A percentile compares a stretch with the other conserved stretches of the same genome.
Evolutionary conservation across 1,140 invertebrate genomes (phyloP).

Genomic region (Leptopilina clavipes): DNA sequence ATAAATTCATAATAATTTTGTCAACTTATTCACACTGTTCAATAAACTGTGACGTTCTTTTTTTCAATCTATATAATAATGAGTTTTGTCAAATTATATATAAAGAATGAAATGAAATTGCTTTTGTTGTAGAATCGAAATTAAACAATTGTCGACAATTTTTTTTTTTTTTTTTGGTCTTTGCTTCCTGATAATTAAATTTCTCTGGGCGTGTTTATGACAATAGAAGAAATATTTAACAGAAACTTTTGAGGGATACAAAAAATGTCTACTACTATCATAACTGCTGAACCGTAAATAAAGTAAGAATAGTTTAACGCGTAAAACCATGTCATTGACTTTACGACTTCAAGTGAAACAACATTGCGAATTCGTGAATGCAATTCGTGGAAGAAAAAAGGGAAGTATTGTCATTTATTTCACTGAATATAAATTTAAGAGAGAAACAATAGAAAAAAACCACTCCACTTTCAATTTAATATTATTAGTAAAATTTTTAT

Average conservation of each 20-base stretch:
- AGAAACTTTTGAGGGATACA: slow-evolving; percentile 8
- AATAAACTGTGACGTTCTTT: background rate
- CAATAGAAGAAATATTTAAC: slow-evolving; percentile 13
- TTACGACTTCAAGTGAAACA: slow-evolving; percentile 30
- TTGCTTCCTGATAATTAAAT: slow-evolving; percentile 24
- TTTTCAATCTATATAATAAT: background rate
- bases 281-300: slow-evolving; percentile 26
- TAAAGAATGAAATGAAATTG: background rate
- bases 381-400: slow-evolving; percentile 19
- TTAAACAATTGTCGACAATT: background rate
- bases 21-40: too few relatives aligned
- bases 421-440: background rate
- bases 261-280: background rate
- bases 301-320: background rate
- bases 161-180: background rate
- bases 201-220: slow-evolving; percentile 21
- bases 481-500: background rate
- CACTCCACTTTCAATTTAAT: background rate
- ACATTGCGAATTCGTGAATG: slow-evolving; percentile 6
- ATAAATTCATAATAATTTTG: background rate
- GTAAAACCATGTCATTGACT: slow-evolving; percentile 11
- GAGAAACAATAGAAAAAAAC: background rate
- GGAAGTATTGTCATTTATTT: background rate
- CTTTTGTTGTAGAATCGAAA: background rate
- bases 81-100: slow-evolving; percentile 6